A percentile compares a stretch with the other conserved stretches of the same genome.
phyloP scores from a whole-genome alignment of 64 coral and sea anemone genomes.

The Platygyra sinensis region DNA sequence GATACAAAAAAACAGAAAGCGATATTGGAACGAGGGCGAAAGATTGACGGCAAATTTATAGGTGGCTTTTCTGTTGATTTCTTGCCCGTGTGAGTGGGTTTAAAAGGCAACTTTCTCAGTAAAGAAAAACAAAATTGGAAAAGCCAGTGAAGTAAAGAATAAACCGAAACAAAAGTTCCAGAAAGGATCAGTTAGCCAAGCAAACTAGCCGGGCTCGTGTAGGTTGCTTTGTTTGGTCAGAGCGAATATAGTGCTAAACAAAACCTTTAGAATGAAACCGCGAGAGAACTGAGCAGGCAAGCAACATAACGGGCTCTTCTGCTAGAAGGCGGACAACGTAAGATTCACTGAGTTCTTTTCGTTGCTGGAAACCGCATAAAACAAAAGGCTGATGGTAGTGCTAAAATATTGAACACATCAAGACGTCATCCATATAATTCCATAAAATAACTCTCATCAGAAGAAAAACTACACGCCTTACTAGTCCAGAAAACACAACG shows the following conservation, averaged over 20 bases:
- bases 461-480: too few species aligned
- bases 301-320: too few species aligned
- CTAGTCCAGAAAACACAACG: too few species aligned
- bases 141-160: neutral
- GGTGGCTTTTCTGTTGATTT: neutral
- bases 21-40: neutral
- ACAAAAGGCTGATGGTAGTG: neutral
- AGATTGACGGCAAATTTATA: neutral
- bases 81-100: neutral
- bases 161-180: neutral
- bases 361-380: conserved; percentile 15
- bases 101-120: neutral
- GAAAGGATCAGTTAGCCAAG: neutral
- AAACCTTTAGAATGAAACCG: neutral
- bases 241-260: neutral
- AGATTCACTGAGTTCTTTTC: neutral
- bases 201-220: neutral
- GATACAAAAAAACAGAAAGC: neutral
- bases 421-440: too few species aligned
- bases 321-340: neutral
- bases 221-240: neutral
- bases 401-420: neutral
- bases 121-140: too few species aligned
- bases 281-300: too few species aligned
- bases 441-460: too few species aligned